Conservation (phyloP, 2,113 vertebrate genomes). For the Tichodroma muraria region DNA sequence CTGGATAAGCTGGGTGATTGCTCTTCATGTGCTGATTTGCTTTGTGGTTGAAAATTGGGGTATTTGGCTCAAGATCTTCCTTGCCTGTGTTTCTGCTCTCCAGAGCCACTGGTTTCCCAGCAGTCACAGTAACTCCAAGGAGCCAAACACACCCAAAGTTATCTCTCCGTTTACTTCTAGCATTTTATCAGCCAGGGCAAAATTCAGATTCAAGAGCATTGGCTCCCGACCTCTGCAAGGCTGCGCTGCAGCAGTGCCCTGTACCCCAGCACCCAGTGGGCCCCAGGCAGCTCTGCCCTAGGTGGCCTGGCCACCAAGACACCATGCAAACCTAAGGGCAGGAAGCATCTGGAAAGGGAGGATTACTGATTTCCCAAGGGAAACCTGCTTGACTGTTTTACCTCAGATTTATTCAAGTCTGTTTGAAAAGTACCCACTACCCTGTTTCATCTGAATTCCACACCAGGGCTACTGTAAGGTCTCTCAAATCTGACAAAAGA, state of each 20-base stretch:
- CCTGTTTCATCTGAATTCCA: background rate
- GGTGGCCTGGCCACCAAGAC: background rate
- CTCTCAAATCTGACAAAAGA: background rate
- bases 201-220: background rate
- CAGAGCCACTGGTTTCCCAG: background rate
- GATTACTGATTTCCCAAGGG: background rate
- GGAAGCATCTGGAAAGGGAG: background rate
- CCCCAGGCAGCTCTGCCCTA: background rate
- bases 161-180: background rate
- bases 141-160: background rate
- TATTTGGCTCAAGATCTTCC: background rate
- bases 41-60: background rate
- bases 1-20: background rate
- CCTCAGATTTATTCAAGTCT: background rate
- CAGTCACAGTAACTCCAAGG: background rate
- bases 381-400: background rate
- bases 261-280: background rate
- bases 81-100: background rate
- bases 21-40: background rate
- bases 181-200: background rate
- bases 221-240: background rate
- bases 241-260: background rate
- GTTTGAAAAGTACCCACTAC: background rate
- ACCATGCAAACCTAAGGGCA: background rate
- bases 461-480: background rate